These are phyloP conservation scores for Oxystoma pomonae DNA, from an alignment of 2,888 invertebrate genomes.

Conservation along the genomic window DNA sequence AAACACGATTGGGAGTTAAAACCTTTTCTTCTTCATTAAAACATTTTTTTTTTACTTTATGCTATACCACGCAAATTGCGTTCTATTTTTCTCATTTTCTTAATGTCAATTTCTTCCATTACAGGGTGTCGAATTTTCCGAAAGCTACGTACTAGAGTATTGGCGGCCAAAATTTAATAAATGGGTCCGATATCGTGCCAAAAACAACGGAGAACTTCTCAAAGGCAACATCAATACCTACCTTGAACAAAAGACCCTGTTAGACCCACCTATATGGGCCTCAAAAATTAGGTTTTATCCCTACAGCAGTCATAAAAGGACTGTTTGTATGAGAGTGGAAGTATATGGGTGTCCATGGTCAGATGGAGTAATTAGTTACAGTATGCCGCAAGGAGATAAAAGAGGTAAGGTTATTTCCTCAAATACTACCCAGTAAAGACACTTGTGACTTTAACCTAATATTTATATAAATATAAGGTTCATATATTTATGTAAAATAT, in stretches of 20 bases:
- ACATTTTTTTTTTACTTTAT: too few relatives aligned
- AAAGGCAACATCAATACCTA: constrained; percentile 86
- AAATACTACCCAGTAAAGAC: too few relatives aligned
- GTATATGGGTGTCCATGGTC: constrained; percentile 84
- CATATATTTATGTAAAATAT: too few relatives aligned
- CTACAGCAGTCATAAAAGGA: constrained; percentile 75
- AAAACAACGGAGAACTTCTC: constrained; percentile 68
- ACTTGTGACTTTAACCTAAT: too few relatives aligned
- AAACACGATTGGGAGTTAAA: too few relatives aligned
- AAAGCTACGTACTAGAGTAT: constrained; percentile 79
- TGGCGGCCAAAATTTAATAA: constrained; percentile 68
- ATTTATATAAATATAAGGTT: too few relatives aligned
- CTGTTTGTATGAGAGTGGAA: constrained; percentile 89
- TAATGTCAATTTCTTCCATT: neutral
- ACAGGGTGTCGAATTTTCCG: constrained; percentile 80
- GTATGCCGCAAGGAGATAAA: constrained; percentile 84
- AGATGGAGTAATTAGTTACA: constrained; percentile 80
- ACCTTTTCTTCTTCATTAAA: too few relatives aligned
- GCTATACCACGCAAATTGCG: too few relatives aligned
- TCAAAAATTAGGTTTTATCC: constrained; percentile 81
- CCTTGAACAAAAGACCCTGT: constrained; percentile 67
- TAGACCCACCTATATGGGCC: constrained; percentile 83
- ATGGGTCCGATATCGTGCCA: constrained; percentile 77
- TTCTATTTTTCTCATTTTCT: too few relatives aligned
- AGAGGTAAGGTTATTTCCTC: too few relatives aligned